Evolutionary conservation across 2,797 vertebrate genomes (phyloP).

Genomic region (Liasis olivaceus): DNA sequence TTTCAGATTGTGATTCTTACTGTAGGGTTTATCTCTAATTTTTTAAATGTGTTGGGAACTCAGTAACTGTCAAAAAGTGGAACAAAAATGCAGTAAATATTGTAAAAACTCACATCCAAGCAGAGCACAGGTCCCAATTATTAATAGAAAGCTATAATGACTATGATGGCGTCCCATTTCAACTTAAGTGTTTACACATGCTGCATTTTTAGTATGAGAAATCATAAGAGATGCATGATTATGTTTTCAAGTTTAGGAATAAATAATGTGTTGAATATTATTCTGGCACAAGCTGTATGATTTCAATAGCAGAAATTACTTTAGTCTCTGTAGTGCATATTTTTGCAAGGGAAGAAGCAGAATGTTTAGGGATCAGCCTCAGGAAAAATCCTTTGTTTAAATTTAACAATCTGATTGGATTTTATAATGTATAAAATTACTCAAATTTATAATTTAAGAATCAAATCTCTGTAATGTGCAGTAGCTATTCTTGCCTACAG

Average conservation of each 20-base stretch:
- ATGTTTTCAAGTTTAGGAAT: not conserved
- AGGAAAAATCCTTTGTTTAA: not conserved
- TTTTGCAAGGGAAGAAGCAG: not conserved
- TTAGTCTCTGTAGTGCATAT: not conserved
- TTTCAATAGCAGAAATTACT: not conserved
- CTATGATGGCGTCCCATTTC: not conserved
- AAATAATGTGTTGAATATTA: not conserved
- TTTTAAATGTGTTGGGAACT: not conserved
- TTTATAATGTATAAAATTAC: not conserved
- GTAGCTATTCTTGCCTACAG: fast-evolving
- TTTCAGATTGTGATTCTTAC: not conserved
- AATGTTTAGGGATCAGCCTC: fast-evolving
- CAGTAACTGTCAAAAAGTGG: not conserved
- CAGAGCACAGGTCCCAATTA: not conserved
- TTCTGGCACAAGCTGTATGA: not conserved
- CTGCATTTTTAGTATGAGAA: not conserved
- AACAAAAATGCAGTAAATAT: not conserved
- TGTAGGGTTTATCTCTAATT: not conserved
- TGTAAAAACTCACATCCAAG: not conserved
- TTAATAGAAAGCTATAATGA: not conserved
- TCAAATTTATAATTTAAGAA: not conserved
- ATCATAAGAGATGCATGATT: not conserved
- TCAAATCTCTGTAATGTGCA: not conserved
- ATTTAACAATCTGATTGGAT: not conserved
- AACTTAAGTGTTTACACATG: not conserved